A percentile compares a stretch with the other conserved stretches of the same genome.
Conservation (phyloP, 2,888 invertebrate species). For the Rhagonycha lutea region DNA sequence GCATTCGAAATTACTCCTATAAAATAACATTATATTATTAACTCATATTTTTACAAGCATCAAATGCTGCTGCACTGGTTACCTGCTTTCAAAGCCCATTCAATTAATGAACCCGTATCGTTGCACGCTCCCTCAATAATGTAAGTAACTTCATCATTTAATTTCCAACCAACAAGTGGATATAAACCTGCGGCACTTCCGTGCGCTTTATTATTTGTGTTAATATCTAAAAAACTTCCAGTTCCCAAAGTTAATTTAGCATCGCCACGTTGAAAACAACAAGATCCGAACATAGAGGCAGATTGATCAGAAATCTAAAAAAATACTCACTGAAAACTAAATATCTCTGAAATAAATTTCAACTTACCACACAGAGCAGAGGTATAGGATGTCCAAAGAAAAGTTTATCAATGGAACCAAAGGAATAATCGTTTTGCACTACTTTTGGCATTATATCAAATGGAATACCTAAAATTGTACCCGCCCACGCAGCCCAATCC, state of each 20-base stretch:
- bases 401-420: constrained; percentile 67
- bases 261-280: constrained; percentile 77
- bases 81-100: constrained; percentile 81
- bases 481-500: constrained; percentile 79
- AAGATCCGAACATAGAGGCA: constrained; percentile 86
- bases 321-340: not conserved
- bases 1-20: constrained; percentile 69
- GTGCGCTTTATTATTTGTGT: constrained; percentile 76
- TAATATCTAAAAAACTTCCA: constrained; percentile 85
- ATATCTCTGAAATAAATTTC: constrained; percentile 8
- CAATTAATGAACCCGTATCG: constrained; percentile 85
- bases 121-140: constrained; percentile 87
- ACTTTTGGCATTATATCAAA: constrained; percentile 76
- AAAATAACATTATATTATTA: not conserved
- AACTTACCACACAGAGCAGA: constrained; percentile 77
- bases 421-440: constrained; percentile 75
- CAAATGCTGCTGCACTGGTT: constrained; percentile 24
- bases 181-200: constrained; percentile 85
- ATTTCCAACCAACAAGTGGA: constrained; percentile 88
- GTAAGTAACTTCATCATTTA: constrained; percentile 65
- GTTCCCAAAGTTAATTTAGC: constrained; percentile 87
- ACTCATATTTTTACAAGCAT: not conserved
- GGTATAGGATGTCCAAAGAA: constrained; percentile 80
- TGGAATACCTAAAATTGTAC: constrained; percentile 73
- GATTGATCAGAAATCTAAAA: constrained; percentile 84